Percentiles rank a stretch among this genome's conserved stretches.
Evolutionary conservation across 2,888 invertebrate genomes (phyloP).

Genomic region (Sinelater perroti): DNA sequence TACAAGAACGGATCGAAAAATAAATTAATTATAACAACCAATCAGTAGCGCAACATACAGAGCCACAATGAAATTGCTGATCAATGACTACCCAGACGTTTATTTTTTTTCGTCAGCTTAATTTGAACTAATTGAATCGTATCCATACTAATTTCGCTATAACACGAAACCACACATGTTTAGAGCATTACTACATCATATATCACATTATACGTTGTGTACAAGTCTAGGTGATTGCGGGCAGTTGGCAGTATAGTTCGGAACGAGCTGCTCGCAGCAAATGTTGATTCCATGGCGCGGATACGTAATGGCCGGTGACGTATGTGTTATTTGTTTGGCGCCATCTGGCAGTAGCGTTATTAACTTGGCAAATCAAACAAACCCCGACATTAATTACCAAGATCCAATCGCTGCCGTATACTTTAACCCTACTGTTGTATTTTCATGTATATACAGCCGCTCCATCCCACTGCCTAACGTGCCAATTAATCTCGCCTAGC

Average conservation of each 20-base stretch:
- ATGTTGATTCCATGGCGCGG: conserved; percentile 44
- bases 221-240: conserved; percentile 61
- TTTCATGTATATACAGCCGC: conserved; percentile 36
- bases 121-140: conserved; percentile 58
- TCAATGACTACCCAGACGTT: no score
- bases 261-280: conserved; percentile 37
- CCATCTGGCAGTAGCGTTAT: conserved; percentile 64
- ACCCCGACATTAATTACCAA: conserved; percentile 61
- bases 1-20: no score
- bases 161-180: conserved; percentile 60
- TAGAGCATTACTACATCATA: conserved; percentile 62
- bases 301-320: conserved; percentile 61
- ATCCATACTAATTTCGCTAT: conserved; percentile 62
- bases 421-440: conserved; percentile 49
- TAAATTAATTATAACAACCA: no score
- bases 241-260: conserved; percentile 47
- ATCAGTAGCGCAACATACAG: no score
- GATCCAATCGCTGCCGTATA: conserved; percentile 55
- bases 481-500: no score
- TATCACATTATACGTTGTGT: conserved; percentile 56
- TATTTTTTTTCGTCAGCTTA: conserved; percentile 59
- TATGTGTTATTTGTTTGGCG: conserved; percentile 64
- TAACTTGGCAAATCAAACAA: conserved; percentile 65
- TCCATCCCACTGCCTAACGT: conserved; percentile 12
- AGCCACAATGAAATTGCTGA: no score